Percentiles rank a stretch among this genome's conserved stretches.
These are phyloP conservation scores for Muscidifurax raptorellus DNA, from an alignment of 1,140 invertebrate species.

Conservation along the genomic window DNA sequence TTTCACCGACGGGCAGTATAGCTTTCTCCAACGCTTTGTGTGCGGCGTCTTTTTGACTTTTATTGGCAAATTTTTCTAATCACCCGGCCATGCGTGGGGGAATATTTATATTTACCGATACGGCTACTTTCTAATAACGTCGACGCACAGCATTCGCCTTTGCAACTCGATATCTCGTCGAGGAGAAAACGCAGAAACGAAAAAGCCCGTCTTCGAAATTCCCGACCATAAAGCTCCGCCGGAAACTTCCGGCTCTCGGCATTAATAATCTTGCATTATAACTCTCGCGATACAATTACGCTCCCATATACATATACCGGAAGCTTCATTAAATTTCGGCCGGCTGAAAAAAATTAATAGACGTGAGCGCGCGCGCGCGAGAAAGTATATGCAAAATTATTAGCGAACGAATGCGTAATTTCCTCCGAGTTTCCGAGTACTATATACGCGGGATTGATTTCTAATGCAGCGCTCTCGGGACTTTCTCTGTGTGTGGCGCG, in stretches of 20 bases:
- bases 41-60: no score
- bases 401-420: conserved; percentile 40
- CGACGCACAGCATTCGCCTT: no score
- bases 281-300: background rate
- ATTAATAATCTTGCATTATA: no score
- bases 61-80: no score
- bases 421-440: conserved; percentile 16
- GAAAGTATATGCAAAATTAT: conserved; percentile 41
- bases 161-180: no score
- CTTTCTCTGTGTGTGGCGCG: conserved; percentile 39
- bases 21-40: no score
- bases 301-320: background rate
- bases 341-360: background rate
- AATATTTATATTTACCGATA: no score
- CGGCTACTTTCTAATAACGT: no score
- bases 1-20: no score
- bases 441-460: conserved; percentile 30
- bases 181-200: background rate
- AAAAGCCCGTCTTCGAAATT: background rate
- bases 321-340: background rate
- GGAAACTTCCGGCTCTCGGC: background rate
- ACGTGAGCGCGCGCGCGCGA: background rate
- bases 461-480: conserved; percentile 33
- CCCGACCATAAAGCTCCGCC: background rate
- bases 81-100: no score